Evolutionary conservation across 2,113 vertebrate genomes (phyloP), one percentile per base, ranked within the genome.

Genomic region (Epinephelus lanceolatus): DNA sequence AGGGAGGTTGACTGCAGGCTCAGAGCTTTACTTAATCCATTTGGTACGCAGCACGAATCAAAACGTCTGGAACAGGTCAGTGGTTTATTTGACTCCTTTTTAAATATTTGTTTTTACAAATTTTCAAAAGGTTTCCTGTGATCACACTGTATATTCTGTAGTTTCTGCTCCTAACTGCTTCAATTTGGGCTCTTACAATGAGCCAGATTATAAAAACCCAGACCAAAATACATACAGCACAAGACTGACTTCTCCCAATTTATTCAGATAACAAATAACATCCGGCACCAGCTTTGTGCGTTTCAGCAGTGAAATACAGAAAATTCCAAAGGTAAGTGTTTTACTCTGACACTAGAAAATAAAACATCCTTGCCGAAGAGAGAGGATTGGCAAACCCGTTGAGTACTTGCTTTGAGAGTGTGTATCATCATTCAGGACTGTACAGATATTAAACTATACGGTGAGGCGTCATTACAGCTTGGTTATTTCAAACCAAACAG

Each of bases 271-370:
- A 78, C 56, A 86, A 83, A 62, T 57, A 78, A 93, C 74, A 89
- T 81, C 80, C 84, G 91, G 69, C 72, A 79, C 75, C 87, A 80
- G 60, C 27, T 76, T 93, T 94, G 93, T 93, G 90, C 88, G 81
- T 92, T 88, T 72, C 86, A 91, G 89, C 89, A 85, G 75, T 80
- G 63, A 90, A 85, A 83, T 79, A 89, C 73, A 92, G 80, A 83
- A 82, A 21, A 55, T 71, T 57, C 71, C 15, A 53, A 52, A 37
- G 21, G 49, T 57, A 51, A 14, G 23, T 21, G 23, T 75, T 71
- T 71, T 21, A 65, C 23, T 81, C 42, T 88, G 45, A 86, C 57
- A 86, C 57, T 60, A 76, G 11, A 83, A 88, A 81, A 79, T 69
- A 76, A 87, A 86, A 85, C 42, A 76, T 57, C 66, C 71, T 37